phyloP scores from a whole-genome alignment of 2,888 invertebrate genomes.

The Ashinkailepas kermadecensis region DNA sequence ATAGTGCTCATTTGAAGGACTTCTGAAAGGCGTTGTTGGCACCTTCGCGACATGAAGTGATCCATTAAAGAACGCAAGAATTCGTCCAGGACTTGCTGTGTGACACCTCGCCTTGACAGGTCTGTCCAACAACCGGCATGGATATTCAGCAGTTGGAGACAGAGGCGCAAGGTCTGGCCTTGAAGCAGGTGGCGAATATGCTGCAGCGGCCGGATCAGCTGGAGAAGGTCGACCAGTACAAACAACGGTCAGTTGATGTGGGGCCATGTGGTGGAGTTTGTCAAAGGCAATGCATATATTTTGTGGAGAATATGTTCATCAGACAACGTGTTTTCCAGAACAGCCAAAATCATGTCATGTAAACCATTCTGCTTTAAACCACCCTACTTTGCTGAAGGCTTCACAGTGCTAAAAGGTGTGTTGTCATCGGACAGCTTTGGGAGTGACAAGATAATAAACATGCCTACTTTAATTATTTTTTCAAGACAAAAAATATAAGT shows the following conservation, averaged over 20 bases:
- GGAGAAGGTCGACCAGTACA: conserved; percentile 79
- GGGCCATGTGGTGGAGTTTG: too few species aligned
- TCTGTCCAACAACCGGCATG: neutral
- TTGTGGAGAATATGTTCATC: neutral
- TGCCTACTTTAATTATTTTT: too few species aligned
- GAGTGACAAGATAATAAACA: neutral
- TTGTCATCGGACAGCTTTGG: neutral
- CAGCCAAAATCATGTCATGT: neutral
- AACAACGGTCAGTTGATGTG: conserved; percentile 46
- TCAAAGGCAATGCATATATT: neutral
- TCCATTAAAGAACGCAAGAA: too few species aligned
- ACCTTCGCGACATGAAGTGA: too few species aligned
- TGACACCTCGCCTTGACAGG: too few species aligned
- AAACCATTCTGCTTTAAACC: neutral
- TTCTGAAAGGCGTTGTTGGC: too few species aligned
- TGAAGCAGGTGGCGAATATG: conserved; percentile 68
- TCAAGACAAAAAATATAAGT: too few species aligned
- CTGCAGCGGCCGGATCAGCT: conserved; percentile 90
- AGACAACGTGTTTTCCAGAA: neutral
- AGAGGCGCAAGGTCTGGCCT: conserved; percentile 43
- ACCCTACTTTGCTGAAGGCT: neutral
- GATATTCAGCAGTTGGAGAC: conserved; percentile 30
- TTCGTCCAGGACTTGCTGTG: too few species aligned
- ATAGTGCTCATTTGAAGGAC: too few species aligned
- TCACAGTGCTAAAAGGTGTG: neutral